phyloP scores from a whole-genome alignment of 2,888 invertebrate genomes.

The Diarsia rubi region DNA sequence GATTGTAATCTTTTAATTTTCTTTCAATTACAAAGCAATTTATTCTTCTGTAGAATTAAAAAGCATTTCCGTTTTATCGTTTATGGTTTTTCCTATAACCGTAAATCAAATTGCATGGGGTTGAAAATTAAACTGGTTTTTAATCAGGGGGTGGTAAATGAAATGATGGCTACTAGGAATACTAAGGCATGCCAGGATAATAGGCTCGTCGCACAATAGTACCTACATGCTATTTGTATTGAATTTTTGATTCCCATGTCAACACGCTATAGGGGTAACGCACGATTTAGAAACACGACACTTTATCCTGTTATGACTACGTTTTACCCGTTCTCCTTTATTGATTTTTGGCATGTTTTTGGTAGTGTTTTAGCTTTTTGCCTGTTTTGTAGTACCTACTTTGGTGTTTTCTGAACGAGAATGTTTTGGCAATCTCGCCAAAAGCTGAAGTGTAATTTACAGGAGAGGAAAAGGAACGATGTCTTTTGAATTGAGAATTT shows the following conservation, averaged over 20 bases:
- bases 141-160: slow-evolving; percentile 44
- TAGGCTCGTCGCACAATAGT: slow-evolving; percentile 50
- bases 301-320: slow-evolving; percentile 16
- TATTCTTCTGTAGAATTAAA: slow-evolving; percentile 8
- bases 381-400: slow-evolving; percentile 8
- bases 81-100: slow-evolving; percentile 15
- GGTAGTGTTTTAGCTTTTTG: slow-evolving; percentile 17
- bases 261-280: slow-evolving; percentile 37
- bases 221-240: slow-evolving; percentile 38
- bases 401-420: not conserved
- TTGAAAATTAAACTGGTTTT: slow-evolving; percentile 34
- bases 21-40: slow-evolving; percentile 4
- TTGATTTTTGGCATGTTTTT: slow-evolving; percentile 26
- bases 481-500: not conserved
- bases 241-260: slow-evolving; percentile 53
- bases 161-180: slow-evolving; percentile 33
- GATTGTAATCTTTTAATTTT: slow-evolving; percentile 8
- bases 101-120: slow-evolving; percentile 44
- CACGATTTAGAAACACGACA: slow-evolving; percentile 50
- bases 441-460: not conserved
- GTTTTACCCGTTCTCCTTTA: not conserved
- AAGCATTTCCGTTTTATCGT: slow-evolving; percentile 14
- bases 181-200: slow-evolving; percentile 44
- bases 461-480: not conserved
- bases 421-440: not conserved